Percentiles rank a stretch among this genome's conserved stretches.
Conservation (phyloP, 2,797 vertebrate species). For the Typhlichthys eigenmanni region DNA sequence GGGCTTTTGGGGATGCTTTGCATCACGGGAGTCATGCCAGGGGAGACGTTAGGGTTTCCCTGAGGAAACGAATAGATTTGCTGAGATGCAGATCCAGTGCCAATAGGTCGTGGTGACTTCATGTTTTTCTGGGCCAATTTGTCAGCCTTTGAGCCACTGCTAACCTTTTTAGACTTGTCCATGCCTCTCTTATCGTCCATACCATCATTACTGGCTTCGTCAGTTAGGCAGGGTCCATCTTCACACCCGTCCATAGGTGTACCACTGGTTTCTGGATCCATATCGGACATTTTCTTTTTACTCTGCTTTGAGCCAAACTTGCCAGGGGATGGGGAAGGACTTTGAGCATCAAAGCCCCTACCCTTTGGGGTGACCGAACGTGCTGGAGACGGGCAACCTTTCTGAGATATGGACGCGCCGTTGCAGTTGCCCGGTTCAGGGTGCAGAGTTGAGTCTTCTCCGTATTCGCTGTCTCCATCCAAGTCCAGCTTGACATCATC, state of each 20-base stretch:
- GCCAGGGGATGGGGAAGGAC: slow-evolving; percentile 88
- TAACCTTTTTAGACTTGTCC: slow-evolving; percentile 90
- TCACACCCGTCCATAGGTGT: slow-evolving; percentile 92
- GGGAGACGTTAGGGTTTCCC: slow-evolving; percentile 84
- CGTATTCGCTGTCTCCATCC: slow-evolving; percentile 93
- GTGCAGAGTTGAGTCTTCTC: slow-evolving; percentile 91
- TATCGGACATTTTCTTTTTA: slow-evolving; percentile 91
- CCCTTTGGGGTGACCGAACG: slow-evolving; percentile 94
- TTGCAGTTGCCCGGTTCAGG: slow-evolving; percentile 90
- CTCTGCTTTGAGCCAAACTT: slow-evolving; percentile 91
- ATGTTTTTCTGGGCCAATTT: slow-evolving; percentile 91
- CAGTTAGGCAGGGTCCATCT: slow-evolving; percentile 88
- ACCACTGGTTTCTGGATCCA: slow-evolving; percentile 83
- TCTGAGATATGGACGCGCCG: slow-evolving; percentile 87
- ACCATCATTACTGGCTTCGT: slow-evolving; percentile 94
- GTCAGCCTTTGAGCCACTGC: slow-evolving; percentile 82
- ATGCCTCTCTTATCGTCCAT: slow-evolving; percentile 90
- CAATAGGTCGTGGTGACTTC: slow-evolving; percentile 89
- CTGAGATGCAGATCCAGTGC: slow-evolving; percentile 83
- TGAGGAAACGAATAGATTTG: slow-evolving; percentile 91
- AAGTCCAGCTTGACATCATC: slow-evolving; percentile 92
- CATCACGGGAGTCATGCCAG: slow-evolving; percentile 84
- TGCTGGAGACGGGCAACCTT: slow-evolving; percentile 92
- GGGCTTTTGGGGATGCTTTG: slow-evolving; percentile 92
- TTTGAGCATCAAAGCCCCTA: slow-evolving; percentile 91